These are phyloP conservation scores for Lithobates sylvaticus DNA, from an alignment of 2,797 vertebrate genomes.

Conservation along the genomic window DNA sequence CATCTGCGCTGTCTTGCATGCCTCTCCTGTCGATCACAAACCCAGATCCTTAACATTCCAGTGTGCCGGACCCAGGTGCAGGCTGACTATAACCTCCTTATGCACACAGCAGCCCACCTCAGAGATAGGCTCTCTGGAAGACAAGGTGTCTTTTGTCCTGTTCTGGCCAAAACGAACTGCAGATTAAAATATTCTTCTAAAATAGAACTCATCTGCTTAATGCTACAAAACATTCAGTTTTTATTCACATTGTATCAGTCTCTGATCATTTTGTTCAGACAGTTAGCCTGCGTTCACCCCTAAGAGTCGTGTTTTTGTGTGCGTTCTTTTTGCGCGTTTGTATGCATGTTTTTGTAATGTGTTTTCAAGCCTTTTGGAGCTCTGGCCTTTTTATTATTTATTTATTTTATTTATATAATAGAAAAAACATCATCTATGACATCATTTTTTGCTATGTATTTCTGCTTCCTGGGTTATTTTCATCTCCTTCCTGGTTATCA, in stretches of 20 bases:
- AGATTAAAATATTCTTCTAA: conserved; percentile 51
- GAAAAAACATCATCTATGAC: too few relatives aligned
- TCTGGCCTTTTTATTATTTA: too few relatives aligned
- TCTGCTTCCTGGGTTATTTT: too few relatives aligned
- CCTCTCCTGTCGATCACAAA: conserved; percentile 15
- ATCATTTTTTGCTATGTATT: too few relatives aligned
- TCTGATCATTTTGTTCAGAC: conserved; percentile 32
- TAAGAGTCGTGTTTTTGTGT: too few relatives aligned
- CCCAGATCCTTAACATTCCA: conserved; percentile 55
- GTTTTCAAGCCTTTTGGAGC: too few relatives aligned
- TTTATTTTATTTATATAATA: too few relatives aligned
- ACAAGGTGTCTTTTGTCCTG: conserved; percentile 60
- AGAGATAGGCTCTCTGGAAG: conserved; percentile 48
- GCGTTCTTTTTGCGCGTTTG: too few relatives aligned
- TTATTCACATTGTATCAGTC: conserved; percentile 3
- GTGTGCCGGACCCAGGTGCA: conserved; percentile 51
- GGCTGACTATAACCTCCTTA: conserved; percentile 29
- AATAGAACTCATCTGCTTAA: conserved; percentile 56
- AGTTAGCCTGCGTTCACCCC: too few relatives aligned
- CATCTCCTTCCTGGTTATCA: too few relatives aligned
- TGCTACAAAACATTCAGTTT: conserved; percentile 48
- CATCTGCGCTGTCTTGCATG: background rate
- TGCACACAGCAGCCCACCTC: conserved; percentile 53
- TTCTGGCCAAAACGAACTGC: conserved; percentile 38
- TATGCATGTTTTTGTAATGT: too few relatives aligned